These are phyloP conservation scores for Bradypus variegatus DNA, from an alignment of 2,797 vertebrate genomes.

Conservation along the genomic window DNA sequence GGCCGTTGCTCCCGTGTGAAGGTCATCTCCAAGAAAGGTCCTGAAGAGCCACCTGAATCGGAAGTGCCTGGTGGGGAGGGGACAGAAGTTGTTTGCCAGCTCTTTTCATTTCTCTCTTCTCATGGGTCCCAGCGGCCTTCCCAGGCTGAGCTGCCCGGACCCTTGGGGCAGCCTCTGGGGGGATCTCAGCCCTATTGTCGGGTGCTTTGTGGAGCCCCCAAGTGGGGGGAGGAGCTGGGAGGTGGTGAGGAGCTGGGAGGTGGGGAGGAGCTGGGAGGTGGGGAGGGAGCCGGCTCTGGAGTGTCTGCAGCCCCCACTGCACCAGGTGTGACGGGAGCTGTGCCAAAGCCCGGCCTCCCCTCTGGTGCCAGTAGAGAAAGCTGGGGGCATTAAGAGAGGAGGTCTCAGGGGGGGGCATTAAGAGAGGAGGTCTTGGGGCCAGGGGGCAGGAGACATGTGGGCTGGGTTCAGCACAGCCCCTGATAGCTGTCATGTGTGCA, in stretches of 20 bases:
- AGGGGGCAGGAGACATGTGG: background rate
- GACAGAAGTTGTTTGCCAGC: too few species aligned
- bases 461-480: background rate
- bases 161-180: background rate
- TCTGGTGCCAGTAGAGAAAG: background rate
- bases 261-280: background rate
- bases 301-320: too few species aligned
- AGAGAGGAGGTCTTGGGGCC: background rate
- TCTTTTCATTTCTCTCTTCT: background rate
- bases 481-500: background rate
- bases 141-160: background rate
- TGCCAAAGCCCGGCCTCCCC: background rate
- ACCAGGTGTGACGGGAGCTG: too few species aligned
- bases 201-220: background rate
- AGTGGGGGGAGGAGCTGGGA: background rate
- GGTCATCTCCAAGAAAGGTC: background rate
- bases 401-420: background rate
- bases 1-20: background rate
- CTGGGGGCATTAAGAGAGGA: background rate
- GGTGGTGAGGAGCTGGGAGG: background rate
- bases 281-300: background rate
- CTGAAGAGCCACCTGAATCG: too few species aligned
- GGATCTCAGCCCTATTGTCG: background rate
- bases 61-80: too few species aligned
- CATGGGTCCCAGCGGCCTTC: background rate